These are phyloP conservation scores for Barypeithes pellucidus DNA, from an alignment of 2,888 invertebrate genomes.

Conservation along the genomic window DNA sequence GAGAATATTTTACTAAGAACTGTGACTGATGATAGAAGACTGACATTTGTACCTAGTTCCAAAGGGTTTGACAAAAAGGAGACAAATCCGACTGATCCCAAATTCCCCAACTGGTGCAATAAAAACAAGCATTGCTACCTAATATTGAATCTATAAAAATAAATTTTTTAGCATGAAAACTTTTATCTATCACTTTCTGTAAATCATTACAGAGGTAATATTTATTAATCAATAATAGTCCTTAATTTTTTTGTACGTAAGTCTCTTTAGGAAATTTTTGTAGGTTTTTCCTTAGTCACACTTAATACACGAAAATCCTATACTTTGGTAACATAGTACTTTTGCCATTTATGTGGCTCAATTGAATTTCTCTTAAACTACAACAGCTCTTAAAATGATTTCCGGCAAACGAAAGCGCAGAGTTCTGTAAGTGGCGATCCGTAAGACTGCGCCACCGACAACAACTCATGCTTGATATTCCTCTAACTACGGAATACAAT, in stretches of 20 bases:
- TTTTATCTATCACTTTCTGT: slow-evolving; percentile 9
- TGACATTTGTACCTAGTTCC: not conserved
- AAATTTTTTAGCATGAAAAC: slow-evolving; percentile 9
- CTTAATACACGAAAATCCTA: not conserved
- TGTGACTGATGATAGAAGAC: no score
- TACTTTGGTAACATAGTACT: not conserved
- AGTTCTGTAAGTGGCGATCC: not conserved
- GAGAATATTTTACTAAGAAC: no score
- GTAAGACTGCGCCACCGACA: not conserved
- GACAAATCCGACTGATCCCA: not conserved
- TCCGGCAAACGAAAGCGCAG: not conserved
- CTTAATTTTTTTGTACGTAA: slow-evolving; percentile 6
- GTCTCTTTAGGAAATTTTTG: not conserved
- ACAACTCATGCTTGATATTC: slow-evolving; percentile 1
- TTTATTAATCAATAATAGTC: not conserved
- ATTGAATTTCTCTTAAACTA: not conserved
- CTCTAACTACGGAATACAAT: slow-evolving; percentile 11
- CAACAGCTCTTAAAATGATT: not conserved
- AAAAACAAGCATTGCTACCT: slow-evolving; percentile 16
- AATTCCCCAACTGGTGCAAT: slow-evolving; percentile 16
- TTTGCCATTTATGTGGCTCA: not conserved
- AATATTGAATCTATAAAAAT: slow-evolving; percentile 18
- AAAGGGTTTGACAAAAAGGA: not conserved
- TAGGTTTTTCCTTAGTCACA: not conserved
- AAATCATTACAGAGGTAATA: not conserved